Conservation (phyloP, 2,797 vertebrate genomes). For the Coregonus ussuriensis region DNA sequence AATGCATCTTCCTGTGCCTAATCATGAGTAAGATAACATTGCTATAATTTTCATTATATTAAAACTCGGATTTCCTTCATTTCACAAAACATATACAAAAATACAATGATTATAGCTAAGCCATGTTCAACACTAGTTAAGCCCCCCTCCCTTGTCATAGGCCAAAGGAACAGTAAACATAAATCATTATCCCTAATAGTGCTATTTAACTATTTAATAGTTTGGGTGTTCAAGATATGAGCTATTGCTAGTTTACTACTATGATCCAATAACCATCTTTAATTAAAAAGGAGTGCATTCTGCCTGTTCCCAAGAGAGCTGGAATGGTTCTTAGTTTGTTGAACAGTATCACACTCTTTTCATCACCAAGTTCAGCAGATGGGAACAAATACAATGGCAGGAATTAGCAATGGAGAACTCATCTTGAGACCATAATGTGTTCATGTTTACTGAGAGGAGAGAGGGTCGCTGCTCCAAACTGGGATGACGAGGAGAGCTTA, state of each 20-base stretch:
- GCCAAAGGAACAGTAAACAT: background rate
- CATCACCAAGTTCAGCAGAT: too few relatives aligned
- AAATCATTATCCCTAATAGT: background rate
- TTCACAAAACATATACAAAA: background rate
- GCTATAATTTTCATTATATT: background rate
- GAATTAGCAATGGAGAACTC: too few relatives aligned
- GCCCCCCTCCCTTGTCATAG: too few relatives aligned
- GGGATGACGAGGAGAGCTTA: background rate
- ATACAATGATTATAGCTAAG: background rate
- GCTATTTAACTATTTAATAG: background rate
- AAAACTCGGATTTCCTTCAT: background rate
- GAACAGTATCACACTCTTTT: too few relatives aligned
- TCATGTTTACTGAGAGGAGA: background rate
- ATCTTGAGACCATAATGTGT: background rate
- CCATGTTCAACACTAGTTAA: background rate
- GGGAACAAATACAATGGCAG: too few relatives aligned
- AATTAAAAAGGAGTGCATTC: background rate
- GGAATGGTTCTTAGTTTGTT: too few relatives aligned
- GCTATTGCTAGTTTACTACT: background rate
- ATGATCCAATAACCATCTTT: too few relatives aligned
- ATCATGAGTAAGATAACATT: background rate
- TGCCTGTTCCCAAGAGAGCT: background rate
- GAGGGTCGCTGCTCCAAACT: background rate
- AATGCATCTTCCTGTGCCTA: conserved; percentile 21
- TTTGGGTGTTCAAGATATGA: background rate